Conservation (phyloP, 2,113 vertebrate genomes). For the Gobiocypris rarus region DNA sequence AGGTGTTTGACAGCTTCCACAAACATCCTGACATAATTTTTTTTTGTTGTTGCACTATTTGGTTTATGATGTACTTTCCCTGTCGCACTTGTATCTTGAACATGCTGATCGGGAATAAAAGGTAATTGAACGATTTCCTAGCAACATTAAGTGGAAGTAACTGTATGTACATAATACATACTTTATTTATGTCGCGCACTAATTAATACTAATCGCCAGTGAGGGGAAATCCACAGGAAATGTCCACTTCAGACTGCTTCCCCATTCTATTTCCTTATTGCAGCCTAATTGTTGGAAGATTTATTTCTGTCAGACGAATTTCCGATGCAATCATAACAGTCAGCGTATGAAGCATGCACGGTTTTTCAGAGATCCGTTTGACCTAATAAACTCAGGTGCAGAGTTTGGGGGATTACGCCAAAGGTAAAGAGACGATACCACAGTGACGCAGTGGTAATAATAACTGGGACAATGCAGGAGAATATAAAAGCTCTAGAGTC, state of each 20-base stretch:
- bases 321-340: constrained; percentile 40
- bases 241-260: neutral
- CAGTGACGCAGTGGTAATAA: constrained; percentile 43
- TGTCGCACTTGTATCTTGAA: neutral
- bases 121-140: neutral
- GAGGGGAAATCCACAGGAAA: constrained; percentile 11
- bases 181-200: neutral
- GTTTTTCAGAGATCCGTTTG: constrained; percentile 14
- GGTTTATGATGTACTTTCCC: neutral
- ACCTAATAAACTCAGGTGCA: constrained; percentile 48
- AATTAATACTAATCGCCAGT: neutral
- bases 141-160: constrained; percentile 5
- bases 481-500: constrained; percentile 43
- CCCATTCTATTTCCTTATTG: neutral
- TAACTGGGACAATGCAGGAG: constrained; percentile 22
- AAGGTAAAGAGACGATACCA: constrained; percentile 35
- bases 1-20: neutral
- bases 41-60: too few species aligned
- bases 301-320: constrained; percentile 27
- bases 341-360: constrained; percentile 2
- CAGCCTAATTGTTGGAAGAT: neutral
- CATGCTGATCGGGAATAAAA: neutral
- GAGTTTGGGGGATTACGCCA: constrained; percentile 27
- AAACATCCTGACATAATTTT: neutral
- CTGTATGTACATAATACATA: neutral